Conservation (phyloP, 1,140 invertebrate species). For the Sminthurinus signatus region DNA sequence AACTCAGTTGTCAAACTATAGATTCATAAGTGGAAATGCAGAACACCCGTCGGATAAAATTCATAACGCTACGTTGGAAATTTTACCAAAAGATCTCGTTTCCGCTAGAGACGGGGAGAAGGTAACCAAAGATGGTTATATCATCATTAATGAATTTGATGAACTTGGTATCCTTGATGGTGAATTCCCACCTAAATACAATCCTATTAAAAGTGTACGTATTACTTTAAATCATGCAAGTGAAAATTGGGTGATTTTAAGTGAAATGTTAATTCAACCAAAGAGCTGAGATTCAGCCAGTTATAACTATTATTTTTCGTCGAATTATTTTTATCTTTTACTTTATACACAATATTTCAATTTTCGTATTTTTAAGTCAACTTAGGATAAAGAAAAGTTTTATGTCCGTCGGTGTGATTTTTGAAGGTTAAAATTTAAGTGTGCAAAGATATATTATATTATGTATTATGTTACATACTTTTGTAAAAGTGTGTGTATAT, state of each 20-base stretch:
- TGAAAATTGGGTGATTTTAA: constrained; percentile 84
- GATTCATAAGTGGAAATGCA: constrained; percentile 83
- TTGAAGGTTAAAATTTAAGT: too few relatives aligned
- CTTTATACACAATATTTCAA: too few relatives aligned
- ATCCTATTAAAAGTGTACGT: constrained; percentile 62
- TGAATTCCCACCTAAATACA: constrained; percentile 57
- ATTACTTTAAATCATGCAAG: constrained; percentile 71
- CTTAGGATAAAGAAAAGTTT: too few relatives aligned
- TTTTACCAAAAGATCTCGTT: constrained; percentile 52
- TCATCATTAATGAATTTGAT: constrained; percentile 67
- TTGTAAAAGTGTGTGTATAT: too few relatives aligned
- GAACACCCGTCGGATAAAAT: constrained; percentile 87
- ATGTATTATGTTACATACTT: too few relatives aligned
- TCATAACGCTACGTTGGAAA: constrained; percentile 81
- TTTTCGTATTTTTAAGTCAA: too few relatives aligned
- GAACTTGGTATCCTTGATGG: constrained; percentile 71
- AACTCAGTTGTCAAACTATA: constrained; percentile 65
- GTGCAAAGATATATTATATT: too few relatives aligned
- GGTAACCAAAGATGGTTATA: constrained; percentile 62
- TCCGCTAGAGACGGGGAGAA: not conserved
- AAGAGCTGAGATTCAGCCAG: too few relatives aligned
- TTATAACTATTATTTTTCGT: too few relatives aligned
- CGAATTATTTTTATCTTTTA: too few relatives aligned
- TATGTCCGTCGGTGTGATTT: too few relatives aligned
- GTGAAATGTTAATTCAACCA: too few relatives aligned